These are phyloP conservation scores for Paramormyrops hopkinsi DNA, from an alignment of 2,797 vertebrate species.

Conservation along the genomic window DNA sequence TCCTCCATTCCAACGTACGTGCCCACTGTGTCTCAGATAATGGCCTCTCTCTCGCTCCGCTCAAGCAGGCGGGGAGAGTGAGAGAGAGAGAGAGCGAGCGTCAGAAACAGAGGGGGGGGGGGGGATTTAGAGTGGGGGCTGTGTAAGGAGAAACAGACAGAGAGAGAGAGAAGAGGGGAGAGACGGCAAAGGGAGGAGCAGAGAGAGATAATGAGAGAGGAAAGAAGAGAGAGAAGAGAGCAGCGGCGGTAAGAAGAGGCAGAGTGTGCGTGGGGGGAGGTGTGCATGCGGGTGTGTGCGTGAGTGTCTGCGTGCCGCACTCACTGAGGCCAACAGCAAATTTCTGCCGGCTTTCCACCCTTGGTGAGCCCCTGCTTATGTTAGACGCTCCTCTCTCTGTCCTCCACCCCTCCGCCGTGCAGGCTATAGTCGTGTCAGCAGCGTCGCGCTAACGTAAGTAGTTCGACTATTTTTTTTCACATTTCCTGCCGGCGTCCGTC, in stretches of 20 bases:
- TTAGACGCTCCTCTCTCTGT: conserved; percentile 49
- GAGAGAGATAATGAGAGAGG: conserved; percentile 69
- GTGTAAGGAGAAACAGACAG: conserved; percentile 28
- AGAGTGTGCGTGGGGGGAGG: conserved; percentile 33
- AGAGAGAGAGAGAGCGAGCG: conserved; percentile 48
- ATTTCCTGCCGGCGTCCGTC: conserved; percentile 15
- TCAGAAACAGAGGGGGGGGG: conserved; percentile 34
- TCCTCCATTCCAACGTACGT: conserved; percentile 78
- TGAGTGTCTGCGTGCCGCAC: conserved; percentile 43
- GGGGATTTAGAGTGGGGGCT: conserved; percentile 32
- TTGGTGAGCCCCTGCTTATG: conserved; percentile 37
- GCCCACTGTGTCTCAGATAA: conserved; percentile 73
- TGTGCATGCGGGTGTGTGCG: conserved; percentile 37
- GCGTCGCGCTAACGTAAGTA: conserved; percentile 60
- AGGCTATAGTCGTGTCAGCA: conserved; percentile 46
- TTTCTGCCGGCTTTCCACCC: conserved; percentile 41
- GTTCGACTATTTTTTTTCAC: not conserved
- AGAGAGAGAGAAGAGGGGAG: conserved; percentile 20
- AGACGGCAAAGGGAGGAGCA: conserved; percentile 65
- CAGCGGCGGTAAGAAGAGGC: conserved; percentile 53
- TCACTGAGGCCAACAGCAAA: conserved; percentile 34
- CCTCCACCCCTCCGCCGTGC: conserved; percentile 37
- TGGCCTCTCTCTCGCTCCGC: conserved; percentile 71
- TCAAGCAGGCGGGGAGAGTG: conserved; percentile 44
- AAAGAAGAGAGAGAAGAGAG: conserved; percentile 56